These are phyloP conservation scores for Tonatia bakeri DNA, from an alignment of 2,113 vertebrate genomes.

Conservation along the genomic window DNA sequence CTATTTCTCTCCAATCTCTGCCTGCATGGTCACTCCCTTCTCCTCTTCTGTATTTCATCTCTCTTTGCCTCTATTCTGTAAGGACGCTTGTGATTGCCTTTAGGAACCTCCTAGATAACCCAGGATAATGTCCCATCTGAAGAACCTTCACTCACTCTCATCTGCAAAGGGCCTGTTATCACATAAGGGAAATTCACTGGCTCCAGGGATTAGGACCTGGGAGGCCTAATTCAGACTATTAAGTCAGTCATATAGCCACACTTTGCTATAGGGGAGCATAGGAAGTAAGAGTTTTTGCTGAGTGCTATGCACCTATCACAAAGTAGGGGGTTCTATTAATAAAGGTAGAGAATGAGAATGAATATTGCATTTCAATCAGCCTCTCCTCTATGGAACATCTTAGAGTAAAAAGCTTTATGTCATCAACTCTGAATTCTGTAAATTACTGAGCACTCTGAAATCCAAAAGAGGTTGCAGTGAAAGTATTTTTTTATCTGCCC, in stretches of 20 bases:
- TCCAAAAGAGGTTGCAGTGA: background rate
- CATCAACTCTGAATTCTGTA: background rate
- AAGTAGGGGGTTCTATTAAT: background rate
- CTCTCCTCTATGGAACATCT: background rate
- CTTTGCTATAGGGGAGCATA: background rate
- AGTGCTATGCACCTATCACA: background rate
- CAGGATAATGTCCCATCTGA: background rate
- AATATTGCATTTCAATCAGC: background rate
- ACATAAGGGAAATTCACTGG: background rate
- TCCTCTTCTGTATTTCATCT: background rate
- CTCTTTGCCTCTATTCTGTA: background rate
- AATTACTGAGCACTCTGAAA: background rate
- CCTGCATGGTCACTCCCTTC: background rate
- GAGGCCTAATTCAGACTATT: background rate
- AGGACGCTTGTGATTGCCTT: background rate
- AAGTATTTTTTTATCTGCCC: background rate
- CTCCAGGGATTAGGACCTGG: background rate
- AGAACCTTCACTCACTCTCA: background rate
- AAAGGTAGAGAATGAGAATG: background rate
- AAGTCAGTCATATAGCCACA: background rate
- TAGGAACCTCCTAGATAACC: background rate
- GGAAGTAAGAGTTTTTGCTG: background rate
- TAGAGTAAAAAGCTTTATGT: background rate
- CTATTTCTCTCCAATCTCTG: background rate
- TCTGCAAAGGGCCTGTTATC: background rate